Conservation (phyloP, 2,113 vertebrate genomes). For the Microcebus tavaratra region DNA sequence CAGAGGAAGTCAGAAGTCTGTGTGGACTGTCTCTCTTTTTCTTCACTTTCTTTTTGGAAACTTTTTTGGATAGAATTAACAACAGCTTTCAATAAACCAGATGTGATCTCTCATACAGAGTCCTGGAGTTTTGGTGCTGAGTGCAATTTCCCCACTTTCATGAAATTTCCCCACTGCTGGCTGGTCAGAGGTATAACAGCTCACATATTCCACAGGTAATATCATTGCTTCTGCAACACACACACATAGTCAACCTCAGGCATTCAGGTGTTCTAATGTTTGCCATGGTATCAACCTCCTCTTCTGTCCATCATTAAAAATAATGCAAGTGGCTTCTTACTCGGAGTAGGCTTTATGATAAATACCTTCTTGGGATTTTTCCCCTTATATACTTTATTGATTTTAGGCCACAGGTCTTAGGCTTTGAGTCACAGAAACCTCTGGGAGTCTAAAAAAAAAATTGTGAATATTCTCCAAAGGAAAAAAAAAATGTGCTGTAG, state of each 20-base stretch:
- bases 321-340: not conserved
- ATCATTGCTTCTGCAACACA: not conserved
- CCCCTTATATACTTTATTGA: not conserved
- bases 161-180: not conserved
- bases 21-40: not conserved
- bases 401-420: not conserved
- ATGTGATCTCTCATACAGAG: not conserved
- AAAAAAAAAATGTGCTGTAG: not conserved
- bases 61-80: not conserved
- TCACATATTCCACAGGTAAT: not conserved
- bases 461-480: not conserved
- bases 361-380: not conserved
- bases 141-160: no score
- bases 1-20: not conserved
- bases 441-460: not conserved
- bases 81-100: not conserved
- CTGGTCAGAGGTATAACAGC: not conserved
- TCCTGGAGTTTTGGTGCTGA: no score
- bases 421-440: not conserved
- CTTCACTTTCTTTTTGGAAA: not conserved
- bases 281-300: not conserved
- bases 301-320: not conserved
- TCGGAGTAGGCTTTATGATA: not conserved
- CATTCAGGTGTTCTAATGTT: not conserved
- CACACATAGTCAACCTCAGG: accelerated